phyloP scores from a whole-genome alignment of 2,113 vertebrate genomes.

The Nerophis lumbriciformis region DNA sequence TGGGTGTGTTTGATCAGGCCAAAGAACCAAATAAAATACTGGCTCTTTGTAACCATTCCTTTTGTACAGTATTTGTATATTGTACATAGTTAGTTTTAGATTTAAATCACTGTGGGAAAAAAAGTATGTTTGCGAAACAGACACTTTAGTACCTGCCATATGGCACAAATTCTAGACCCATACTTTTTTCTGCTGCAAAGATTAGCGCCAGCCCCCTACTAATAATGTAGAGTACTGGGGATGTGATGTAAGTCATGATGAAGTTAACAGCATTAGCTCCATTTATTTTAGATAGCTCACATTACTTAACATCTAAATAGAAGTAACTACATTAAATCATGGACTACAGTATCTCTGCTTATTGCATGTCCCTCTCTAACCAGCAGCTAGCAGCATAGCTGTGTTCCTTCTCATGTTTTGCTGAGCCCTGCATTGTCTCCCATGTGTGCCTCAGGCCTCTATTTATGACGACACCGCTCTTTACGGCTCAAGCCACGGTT shows the following conservation, averaged over 20 bases:
- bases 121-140: background rate
- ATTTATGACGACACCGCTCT: slow-evolving; percentile 75
- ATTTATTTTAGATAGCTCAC: background rate
- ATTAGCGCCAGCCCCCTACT: background rate
- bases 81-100: too few species aligned
- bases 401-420: slow-evolving; percentile 27
- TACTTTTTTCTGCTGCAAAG: background rate
- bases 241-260: background rate
- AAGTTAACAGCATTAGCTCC: background rate
- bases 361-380: slow-evolving; percentile 8
- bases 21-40: background rate
- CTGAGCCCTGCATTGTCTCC: slow-evolving; percentile 50
- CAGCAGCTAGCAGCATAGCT: slow-evolving; percentile 17
- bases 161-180: background rate
- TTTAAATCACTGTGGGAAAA: too few species aligned
- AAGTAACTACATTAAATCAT: background rate
- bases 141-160: too few species aligned
- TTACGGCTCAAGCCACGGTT: slow-evolving; percentile 71
- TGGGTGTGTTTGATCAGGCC: slow-evolving; percentile 12
- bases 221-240: background rate
- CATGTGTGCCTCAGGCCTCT: slow-evolving; percentile 74
- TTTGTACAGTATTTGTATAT: too few species aligned
- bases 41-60: background rate
- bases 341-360: slow-evolving; percentile 16
- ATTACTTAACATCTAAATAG: too few species aligned